Percentiles rank a stretch among this genome's conserved stretches.
Conservation (phyloP, 2,113 vertebrate genomes). For the Plecotus auritus region DNA sequence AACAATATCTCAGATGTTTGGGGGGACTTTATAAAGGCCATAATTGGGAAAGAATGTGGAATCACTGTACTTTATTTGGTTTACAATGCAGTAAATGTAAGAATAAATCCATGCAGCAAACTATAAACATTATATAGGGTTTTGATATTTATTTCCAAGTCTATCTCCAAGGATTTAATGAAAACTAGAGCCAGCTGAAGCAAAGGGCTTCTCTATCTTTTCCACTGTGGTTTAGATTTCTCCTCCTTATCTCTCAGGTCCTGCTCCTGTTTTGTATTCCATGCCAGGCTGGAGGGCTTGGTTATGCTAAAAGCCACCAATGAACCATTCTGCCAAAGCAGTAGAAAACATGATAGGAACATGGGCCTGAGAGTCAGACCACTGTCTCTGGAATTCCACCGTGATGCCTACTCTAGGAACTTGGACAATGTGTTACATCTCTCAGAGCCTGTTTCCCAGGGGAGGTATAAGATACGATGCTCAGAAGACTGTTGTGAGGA, state of each 20-base stretch:
- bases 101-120: not conserved
- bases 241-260: not conserved
- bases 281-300: not conserved
- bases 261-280: not conserved
- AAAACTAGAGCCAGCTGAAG: not conserved
- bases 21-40: not conserved
- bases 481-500: not conserved
- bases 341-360: not conserved
- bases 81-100: constrained; percentile 19
- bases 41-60: not conserved
- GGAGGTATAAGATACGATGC: not conserved
- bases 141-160: constrained; percentile 25
- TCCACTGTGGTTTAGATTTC: not conserved
- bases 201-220: not conserved
- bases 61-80: not conserved
- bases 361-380: not conserved
- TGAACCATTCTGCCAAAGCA: not conserved
- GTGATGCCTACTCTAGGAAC: not conserved
- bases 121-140: not conserved
- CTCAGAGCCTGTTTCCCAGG: not conserved
- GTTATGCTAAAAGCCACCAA: not conserved
- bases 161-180: constrained; percentile 5
- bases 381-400: not conserved
- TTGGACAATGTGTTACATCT: not conserved
- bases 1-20: constrained; percentile 20